Evolutionary conservation across 2,888 invertebrate species (phyloP), one percentile per base, ranked within the genome.

Genomic region (Tetragonisca angustula): DNA sequence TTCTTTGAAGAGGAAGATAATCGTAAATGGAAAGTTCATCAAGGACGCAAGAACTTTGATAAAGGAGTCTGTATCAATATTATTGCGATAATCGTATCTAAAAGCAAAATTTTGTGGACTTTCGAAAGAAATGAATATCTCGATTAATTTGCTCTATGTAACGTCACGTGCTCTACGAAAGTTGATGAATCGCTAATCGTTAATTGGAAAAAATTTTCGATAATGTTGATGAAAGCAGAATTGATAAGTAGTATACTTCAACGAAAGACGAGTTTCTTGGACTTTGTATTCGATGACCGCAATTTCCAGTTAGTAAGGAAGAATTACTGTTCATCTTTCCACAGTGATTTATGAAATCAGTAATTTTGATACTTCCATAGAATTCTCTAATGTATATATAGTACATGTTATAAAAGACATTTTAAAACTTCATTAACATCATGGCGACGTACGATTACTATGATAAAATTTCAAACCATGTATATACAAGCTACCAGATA

Each of bases 281-380:
- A 84, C 84, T 84, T 84, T 59, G 54, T 19, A 52, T 50, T 54
- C 6, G 19, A 5, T 27, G 54, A 49, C 17, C n/a, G 27, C 24
- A 56, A 69, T 56, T 54, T 69, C 15, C 0, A 17, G 17, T 56
- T 11, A 32, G 0, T 19, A 50, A 32, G 17, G 19, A 52, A 52
- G 24, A n/a, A 56, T 4, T 19, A 11, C 21, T n/a, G 6, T 49
- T 19, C 4, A 9, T n/a, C 9, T 70, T 65, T 64, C 49, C 19
- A 43, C 5, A 43, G 43, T 43, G 43, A 43, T 43, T 43, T 43
- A 9, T 43, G 43, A 43, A 43, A 43, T 43, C 43, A 43, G 43
- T 43, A 11, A 43, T 43, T 11, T 43, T 43, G 43, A 43, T 43
- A 43, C 9, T 43, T 43, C 0, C 43, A n/a, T n/a, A 56, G 15